Base-by-base conservation (phyloP, 2,797 vertebrate genomes). In the Gymnodraco acuticeps region DNA sequence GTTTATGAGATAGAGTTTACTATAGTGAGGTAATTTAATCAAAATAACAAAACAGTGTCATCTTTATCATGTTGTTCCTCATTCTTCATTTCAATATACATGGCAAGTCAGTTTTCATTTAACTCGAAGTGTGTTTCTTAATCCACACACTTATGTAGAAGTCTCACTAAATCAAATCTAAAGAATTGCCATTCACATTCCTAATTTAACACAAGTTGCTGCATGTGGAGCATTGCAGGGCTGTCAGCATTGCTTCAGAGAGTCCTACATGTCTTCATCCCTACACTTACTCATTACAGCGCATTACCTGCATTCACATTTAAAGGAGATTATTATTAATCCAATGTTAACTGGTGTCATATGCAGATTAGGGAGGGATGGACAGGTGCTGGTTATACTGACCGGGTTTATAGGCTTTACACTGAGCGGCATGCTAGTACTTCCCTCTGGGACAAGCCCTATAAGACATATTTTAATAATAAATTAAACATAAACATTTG, bases 281-380 rank as follows among this genome's bases (percentile, higher is more conserved):
- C 61, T 43, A 43, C 38, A 66, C 31, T 38, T 73, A 46, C 41
- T 68, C n/a, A 38, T 54, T 9, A 54, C 55, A 68, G 14, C 2
- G 20, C 47, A 59, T 52, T n/a, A 19, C 38, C 10, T 83, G 64
- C 66, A 61, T 43, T 20, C 56, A 78, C 46, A 69, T 77, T 81
- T 16, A 45, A 81, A 85, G 86, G 63, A 87, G 92, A 94, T 94
- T 94, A 94, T n/a, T 81, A 87, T 91, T 94, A 94, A 95, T 93
- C 93, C 88, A 83, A 48, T 89, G 71, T 91, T 76, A 77, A 72
- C 6, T 71, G 70, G 27, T 80, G 78, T 88, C 83, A 91, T 73
- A 75, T 69, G 70, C 82, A 92, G 92, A 94, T 92, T 94, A 90
- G 81, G 62, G 33, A 66, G 66, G 73, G 65, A 76, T 77, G 61